Conservation (phyloP, 1,140 invertebrate genomes). For the Cepaea nemoralis region DNA sequence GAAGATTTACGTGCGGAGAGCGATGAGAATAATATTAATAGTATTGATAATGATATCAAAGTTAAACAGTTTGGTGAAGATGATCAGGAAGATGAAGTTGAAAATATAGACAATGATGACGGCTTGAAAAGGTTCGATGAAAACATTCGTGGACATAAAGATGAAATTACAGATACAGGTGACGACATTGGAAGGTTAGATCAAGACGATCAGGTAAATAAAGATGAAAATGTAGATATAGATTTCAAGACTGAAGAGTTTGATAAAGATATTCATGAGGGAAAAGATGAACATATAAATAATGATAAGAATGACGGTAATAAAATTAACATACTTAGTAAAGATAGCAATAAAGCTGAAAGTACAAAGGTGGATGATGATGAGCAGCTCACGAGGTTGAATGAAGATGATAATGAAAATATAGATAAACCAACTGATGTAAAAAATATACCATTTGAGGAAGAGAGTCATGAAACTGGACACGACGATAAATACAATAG, state of each 20-base stretch:
- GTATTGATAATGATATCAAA: background rate
- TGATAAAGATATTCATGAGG: background rate
- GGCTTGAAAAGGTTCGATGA: too few species aligned
- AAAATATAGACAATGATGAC: slow-evolving; percentile 8
- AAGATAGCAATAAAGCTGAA: background rate
- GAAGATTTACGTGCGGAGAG: background rate
- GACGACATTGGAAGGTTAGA: too few species aligned
- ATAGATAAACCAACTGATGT: too few species aligned
- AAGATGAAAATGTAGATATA: background rate
- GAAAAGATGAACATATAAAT: background rate
- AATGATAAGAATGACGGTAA: background rate
- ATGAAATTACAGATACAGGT: too few species aligned
- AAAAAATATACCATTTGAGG: too few species aligned
- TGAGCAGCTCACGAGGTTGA: background rate
- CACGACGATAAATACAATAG: background rate
- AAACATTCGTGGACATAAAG: too few species aligned
- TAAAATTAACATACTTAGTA: background rate
- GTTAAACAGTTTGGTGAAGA: background rate
- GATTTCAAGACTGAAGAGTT: background rate
- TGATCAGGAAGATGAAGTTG: background rate
- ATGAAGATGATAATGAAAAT: background rate
- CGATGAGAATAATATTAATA: slow-evolving; percentile 1
- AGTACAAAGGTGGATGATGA: background rate
- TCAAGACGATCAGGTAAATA: too few species aligned
- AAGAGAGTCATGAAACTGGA: too few species aligned